These are phyloP conservation scores for Chiloscyllium plagiosum DNA, from an alignment of 2,113 vertebrate genomes.

Conservation along the genomic window DNA sequence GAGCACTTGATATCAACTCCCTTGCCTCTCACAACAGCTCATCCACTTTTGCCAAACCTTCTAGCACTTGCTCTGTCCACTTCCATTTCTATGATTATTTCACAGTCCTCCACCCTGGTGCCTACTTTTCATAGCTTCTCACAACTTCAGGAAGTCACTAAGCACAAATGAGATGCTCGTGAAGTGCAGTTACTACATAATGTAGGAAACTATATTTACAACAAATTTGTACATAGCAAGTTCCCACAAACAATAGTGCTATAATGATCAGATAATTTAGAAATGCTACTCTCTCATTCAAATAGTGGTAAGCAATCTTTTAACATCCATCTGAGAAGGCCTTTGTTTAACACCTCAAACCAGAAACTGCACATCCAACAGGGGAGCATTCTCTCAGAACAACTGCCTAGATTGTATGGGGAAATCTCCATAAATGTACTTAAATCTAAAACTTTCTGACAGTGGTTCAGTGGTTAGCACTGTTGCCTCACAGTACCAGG, in stretches of 20 bases:
- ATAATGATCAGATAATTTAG: not conserved
- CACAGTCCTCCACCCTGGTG: too few relatives aligned
- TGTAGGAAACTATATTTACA: not conserved
- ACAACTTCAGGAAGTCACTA: not conserved
- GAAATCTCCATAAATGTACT: not conserved
- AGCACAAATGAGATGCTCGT: not conserved
- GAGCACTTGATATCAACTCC: too few relatives aligned
- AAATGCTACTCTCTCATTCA: not conserved
- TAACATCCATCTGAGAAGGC: not conserved
- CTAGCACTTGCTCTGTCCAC: too few relatives aligned
- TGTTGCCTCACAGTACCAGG: too few relatives aligned
- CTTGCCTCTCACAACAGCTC: too few relatives aligned
- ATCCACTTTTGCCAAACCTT: too few relatives aligned
- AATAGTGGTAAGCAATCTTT: not conserved
- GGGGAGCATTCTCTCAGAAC: not conserved
- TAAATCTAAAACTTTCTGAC: not conserved
- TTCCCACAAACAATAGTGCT: not conserved
- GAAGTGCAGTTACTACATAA: not conserved
- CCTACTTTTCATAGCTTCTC: not conserved
- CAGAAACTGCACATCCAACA: not conserved
- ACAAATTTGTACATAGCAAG: not conserved
- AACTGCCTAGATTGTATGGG: not conserved
- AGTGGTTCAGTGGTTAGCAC: too few relatives aligned
- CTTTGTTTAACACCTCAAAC: not conserved
- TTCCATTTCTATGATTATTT: too few relatives aligned